phyloP scores from a whole-genome alignment of 53 echinoderm and acorn worm genomes.

The Mesocentrotus franciscanus region DNA sequence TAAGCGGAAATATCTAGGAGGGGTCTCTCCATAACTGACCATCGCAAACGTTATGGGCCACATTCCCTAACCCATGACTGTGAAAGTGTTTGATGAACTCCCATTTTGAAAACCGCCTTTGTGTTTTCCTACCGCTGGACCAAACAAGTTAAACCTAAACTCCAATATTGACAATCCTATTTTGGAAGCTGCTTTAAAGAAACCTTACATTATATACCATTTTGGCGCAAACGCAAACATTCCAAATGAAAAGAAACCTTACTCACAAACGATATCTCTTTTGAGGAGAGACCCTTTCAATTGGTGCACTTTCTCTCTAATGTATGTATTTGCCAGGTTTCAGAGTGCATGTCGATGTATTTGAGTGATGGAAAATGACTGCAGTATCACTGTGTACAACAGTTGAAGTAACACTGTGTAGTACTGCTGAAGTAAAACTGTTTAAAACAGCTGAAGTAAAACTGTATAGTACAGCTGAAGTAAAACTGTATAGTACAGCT shows the following conservation, averaged over 20 bases:
- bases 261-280: neutral
- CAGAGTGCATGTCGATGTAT: neutral
- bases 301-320: neutral
- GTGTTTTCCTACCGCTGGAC: conserved; percentile 1
- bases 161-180: conserved; percentile 40
- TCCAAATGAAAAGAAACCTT: neutral
- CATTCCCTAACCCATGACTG: neutral
- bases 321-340: neutral
- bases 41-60: neutral
- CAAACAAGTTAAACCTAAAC: conserved; percentile 8
- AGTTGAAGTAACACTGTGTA: neutral
- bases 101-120: neutral
- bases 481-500: neutral
- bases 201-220: conserved; percentile 4
- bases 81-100: neutral
- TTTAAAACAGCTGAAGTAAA: neutral
- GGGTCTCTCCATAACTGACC: neutral
- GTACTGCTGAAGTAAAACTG: neutral
- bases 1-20: neutral
- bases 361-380: neutral
- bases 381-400: neutral
- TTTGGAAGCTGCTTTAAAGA: conserved; percentile 6
- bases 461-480: too few relatives aligned
- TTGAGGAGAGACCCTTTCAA: neutral
- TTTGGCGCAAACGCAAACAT: conserved; percentile 23